phyloP scores from a whole-genome alignment of 2,113 vertebrate species.

The Sebastes fasciatus region DNA sequence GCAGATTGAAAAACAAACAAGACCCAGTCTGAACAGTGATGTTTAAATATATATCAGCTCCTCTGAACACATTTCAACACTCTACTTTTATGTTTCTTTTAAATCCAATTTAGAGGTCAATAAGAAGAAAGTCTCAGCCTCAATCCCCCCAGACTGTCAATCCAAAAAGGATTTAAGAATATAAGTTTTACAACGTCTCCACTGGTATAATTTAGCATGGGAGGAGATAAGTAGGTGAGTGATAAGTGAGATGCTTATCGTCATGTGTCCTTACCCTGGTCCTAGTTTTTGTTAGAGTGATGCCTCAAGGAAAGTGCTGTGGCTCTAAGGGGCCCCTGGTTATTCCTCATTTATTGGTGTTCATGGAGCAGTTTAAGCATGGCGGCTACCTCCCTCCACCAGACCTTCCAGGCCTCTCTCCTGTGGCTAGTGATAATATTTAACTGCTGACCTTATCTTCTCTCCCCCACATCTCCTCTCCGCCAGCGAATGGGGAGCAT shows the following conservation, averaged over 20 bases:
- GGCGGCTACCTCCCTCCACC: constrained; percentile 46
- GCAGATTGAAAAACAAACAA: constrained; percentile 71
- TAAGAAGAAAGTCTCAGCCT: constrained; percentile 15
- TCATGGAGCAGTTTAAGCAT: constrained; percentile 69
- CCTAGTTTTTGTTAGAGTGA: constrained; percentile 17
- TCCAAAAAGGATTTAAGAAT: constrained; percentile 13
- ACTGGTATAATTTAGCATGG: constrained; percentile 5
- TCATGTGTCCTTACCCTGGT: constrained; percentile 12
- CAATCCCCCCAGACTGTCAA: neutral
- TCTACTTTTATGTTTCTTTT: constrained; percentile 19
- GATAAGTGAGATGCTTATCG: constrained; percentile 34
- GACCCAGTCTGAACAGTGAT: constrained; percentile 31
- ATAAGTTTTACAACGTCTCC: constrained; percentile 14
- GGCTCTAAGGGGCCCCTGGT: constrained; percentile 34
- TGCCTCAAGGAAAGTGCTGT: constrained; percentile 8
- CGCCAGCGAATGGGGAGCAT: constrained; percentile 54
- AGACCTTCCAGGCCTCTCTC: constrained; percentile 58
- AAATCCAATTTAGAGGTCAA: constrained; percentile 27
- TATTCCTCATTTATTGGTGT: constrained; percentile 56
- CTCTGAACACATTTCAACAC: constrained; percentile 11
- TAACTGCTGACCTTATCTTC: constrained; percentile 80
- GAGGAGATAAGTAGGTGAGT: constrained; percentile 10
- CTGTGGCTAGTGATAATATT: constrained; percentile 80
- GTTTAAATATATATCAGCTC: constrained; percentile 40
- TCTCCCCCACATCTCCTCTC: constrained; percentile 47